Conservation (phyloP, 2,113 vertebrate species). For the Gnathonemus longibarbis region DNA sequence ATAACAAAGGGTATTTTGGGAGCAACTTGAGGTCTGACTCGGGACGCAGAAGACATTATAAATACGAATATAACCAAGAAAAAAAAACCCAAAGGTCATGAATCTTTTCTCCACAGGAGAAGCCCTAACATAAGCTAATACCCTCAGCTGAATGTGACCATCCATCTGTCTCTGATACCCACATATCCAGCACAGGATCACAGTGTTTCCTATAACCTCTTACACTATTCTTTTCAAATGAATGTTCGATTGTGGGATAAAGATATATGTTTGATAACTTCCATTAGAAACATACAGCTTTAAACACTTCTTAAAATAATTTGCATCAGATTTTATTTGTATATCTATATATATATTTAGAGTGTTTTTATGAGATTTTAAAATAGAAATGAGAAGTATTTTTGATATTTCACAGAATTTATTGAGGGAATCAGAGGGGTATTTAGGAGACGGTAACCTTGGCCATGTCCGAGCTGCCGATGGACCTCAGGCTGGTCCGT, state of each 20-base stretch:
- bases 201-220: neutral
- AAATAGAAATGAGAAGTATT: conserved; percentile 61
- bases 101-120: neutral
- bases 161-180: neutral
- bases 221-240: neutral
- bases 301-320: conserved; percentile 53
- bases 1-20: neutral
- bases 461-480: conserved; percentile 33
- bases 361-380: conserved; percentile 64
- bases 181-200: neutral
- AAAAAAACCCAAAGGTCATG: neutral
- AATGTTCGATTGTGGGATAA: conserved; percentile 27
- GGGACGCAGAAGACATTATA: neutral
- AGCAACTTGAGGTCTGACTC: neutral
- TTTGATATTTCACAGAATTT: conserved; percentile 60
- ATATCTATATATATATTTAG: conserved; percentile 50
- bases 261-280: conserved; percentile 23
- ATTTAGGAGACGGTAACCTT: conserved; percentile 43
- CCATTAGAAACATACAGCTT: conserved; percentile 40
- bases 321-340: conserved; percentile 63
- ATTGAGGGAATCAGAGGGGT: conserved; percentile 32
- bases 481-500: conserved; percentile 40
- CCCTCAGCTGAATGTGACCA: neutral
- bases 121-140: neutral
- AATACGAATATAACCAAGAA: neutral